These are phyloP conservation scores for Papio anubis DNA, from an alignment of 2,113 vertebrate species.

Conservation along the genomic window DNA sequence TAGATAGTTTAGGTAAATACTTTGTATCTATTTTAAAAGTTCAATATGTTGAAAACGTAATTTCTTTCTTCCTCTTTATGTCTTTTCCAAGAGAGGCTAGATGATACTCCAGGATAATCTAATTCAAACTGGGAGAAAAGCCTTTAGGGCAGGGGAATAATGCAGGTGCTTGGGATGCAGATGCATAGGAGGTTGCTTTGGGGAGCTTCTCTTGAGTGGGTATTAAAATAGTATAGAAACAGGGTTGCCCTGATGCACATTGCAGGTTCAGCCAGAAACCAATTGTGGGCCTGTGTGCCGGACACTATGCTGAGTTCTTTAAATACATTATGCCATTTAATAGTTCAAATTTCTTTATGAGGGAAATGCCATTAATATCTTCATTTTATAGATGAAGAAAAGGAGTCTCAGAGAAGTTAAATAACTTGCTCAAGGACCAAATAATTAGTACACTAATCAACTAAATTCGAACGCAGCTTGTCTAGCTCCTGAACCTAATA, in stretches of 20 bases:
- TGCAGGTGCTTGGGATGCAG: neutral
- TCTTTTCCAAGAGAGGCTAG: neutral
- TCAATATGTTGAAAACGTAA: neutral
- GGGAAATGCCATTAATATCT: neutral
- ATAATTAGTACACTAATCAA: neutral
- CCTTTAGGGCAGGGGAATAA: too few species aligned
- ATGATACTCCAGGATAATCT: neutral
- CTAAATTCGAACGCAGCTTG: neutral
- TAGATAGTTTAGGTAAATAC: neutral
- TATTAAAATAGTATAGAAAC: fast-evolving
- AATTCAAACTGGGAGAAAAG: neutral
- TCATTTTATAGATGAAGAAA: neutral
- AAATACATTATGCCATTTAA: neutral
- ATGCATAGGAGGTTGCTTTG: neutral
- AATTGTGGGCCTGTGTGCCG: too few species aligned
- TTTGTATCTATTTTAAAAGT: neutral
- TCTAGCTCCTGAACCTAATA: neutral
- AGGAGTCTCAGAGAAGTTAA: neutral
- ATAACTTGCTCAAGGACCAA: neutral
- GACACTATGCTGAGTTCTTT: too few species aligned
- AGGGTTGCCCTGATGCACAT: fast-evolving
- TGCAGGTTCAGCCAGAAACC: neutral
- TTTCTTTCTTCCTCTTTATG: neutral
- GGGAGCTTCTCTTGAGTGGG: neutral
- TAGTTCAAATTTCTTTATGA: too few species aligned